Evolutionary conservation across 2,797 vertebrate genomes (phyloP).

Genomic region (Rhodeus uyekii): DNA sequence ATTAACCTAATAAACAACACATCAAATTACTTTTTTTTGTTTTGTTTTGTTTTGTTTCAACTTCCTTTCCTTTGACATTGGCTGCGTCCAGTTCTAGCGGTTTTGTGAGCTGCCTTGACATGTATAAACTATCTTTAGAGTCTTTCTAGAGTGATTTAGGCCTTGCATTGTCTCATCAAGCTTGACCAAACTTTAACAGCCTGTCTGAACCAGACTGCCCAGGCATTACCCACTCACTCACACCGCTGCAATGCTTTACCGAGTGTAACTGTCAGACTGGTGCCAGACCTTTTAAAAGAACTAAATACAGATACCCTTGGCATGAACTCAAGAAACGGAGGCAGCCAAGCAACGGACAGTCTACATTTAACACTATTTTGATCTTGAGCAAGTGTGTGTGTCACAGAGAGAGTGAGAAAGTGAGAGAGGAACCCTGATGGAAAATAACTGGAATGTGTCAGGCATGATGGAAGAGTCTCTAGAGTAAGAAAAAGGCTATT

Average conservation of each 20-base stretch:
- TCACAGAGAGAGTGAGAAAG: slow-evolving; percentile 1
- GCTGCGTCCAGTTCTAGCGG: background rate
- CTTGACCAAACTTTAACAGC: slow-evolving; percentile 17
- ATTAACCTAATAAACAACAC: background rate
- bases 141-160: background rate
- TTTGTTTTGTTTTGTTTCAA: too few relatives aligned
- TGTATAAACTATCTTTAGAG: background rate
- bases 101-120: background rate
- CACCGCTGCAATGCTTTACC: background rate
- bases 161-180: slow-evolving; percentile 21
- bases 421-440: slow-evolving; percentile 17
- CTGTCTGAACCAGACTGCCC: slow-evolving; percentile 19
- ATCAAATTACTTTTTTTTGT: too few relatives aligned
- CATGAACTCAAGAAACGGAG: slow-evolving; percentile 25
- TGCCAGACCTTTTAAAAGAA: background rate
- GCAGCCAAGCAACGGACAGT: slow-evolving; percentile 33
- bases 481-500: slow-evolving; percentile 28
- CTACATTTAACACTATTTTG: slow-evolving; percentile 17
- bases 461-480: slow-evolving; percentile 23
- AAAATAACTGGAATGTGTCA: slow-evolving; percentile 45
- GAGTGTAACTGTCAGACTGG: background rate
- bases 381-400: slow-evolving; percentile 26
- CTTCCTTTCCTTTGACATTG: background rate
- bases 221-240: slow-evolving; percentile 1
- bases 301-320: slow-evolving; percentile 16